Conservation (phyloP, 1,140 invertebrate genomes). For the Neuroterus valhalla region DNA sequence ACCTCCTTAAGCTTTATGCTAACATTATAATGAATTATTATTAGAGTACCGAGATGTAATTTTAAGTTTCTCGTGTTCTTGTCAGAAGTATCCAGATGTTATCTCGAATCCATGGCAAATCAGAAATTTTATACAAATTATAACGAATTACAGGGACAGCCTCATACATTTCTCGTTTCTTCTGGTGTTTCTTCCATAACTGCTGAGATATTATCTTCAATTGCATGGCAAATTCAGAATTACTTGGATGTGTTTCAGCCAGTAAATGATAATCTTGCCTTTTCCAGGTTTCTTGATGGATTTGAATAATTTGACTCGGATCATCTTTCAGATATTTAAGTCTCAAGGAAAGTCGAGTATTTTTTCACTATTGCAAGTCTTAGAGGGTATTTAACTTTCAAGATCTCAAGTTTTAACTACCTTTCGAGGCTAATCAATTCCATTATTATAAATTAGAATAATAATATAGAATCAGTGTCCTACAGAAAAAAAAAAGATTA, state of each 20-base stretch:
- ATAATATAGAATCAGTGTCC: too few relatives aligned
- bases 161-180: slow-evolving; percentile 27
- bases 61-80: slow-evolving; percentile 20
- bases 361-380: too few relatives aligned
- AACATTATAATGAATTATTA: slow-evolving; percentile 33
- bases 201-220: slow-evolving; percentile 23
- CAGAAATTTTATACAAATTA: slow-evolving; percentile 24
- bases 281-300: slow-evolving; percentile 23
- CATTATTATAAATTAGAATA: too few relatives aligned
- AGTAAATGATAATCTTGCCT: slow-evolving; percentile 29
- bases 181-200: slow-evolving; percentile 15
- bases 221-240: slow-evolving; percentile 33
- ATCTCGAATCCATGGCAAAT: slow-evolving; percentile 23
- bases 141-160: slow-evolving; percentile 15
- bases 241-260: slow-evolving; percentile 19
- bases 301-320: neutral
- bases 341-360: too few relatives aligned
- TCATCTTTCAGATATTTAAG: too few relatives aligned
- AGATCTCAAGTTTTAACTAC: too few relatives aligned
- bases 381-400: too few relatives aligned
- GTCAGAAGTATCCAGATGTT: slow-evolving; percentile 19
- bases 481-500: too few relatives aligned
- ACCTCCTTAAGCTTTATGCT: slow-evolving; percentile 23
- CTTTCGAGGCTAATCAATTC: too few relatives aligned
- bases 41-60: slow-evolving; percentile 20